Percentiles rank a stretch among this genome's conserved stretches.
These are phyloP conservation scores for Taurulus bubalis DNA, from an alignment of 2,113 vertebrate genomes.

Conservation along the genomic window DNA sequence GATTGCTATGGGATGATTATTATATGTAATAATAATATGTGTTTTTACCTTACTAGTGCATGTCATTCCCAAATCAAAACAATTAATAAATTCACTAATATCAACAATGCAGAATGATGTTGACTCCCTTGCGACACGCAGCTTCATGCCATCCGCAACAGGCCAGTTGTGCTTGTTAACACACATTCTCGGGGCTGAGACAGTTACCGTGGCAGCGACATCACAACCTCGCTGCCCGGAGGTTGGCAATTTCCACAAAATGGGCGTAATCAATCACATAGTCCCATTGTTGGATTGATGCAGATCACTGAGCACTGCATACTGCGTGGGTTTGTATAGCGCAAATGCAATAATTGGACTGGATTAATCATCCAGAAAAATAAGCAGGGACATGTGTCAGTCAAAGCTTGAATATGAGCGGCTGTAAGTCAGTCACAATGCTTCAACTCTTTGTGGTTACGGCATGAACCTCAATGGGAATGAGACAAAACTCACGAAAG, in stretches of 20 bases:
- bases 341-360: neutral
- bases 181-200: constrained; percentile 8
- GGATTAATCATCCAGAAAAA: constrained; percentile 17
- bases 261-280: constrained; percentile 30
- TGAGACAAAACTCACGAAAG: neutral
- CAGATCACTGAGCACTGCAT: constrained; percentile 34
- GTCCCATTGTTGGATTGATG: constrained; percentile 41
- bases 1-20: constrained; percentile 2
- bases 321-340: constrained; percentile 19
- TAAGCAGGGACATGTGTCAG: neutral
- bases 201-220: constrained; percentile 18
- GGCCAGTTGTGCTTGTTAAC: constrained; percentile 9
- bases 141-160: neutral
- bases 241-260: constrained; percentile 30
- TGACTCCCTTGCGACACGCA: neutral
- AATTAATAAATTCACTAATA: neutral
- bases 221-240: neutral
- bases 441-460: neutral
- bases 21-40: too few species aligned
- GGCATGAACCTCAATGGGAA: neutral
- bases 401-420: neutral
- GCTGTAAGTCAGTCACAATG: neutral
- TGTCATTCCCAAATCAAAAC: constrained; percentile 19
- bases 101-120: neutral
- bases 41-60: neutral